A percentile compares a stretch with the other conserved stretches of the same genome.
Conservation (phyloP, 2,113 vertebrate species). For the Myotis lucifugus region DNA sequence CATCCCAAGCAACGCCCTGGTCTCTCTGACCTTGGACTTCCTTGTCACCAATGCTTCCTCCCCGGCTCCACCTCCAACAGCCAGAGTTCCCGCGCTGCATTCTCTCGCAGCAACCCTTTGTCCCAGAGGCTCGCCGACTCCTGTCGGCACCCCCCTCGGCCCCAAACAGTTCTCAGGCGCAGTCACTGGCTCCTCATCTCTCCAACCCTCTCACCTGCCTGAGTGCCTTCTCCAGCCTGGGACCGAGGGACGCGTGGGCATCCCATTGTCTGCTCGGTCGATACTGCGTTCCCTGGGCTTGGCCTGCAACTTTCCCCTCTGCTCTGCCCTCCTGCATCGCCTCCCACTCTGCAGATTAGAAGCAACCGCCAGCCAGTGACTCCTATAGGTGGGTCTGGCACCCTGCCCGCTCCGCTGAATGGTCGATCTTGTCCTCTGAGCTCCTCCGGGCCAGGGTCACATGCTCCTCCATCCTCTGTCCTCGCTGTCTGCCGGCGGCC, state of each 20-base stretch:
- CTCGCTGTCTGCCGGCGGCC: background rate
- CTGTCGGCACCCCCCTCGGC: fast-evolving
- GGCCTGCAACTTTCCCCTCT: background rate
- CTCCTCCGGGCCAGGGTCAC: background rate
- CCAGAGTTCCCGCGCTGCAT: fast-evolving
- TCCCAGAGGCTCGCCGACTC: background rate
- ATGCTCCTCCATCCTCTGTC: fast-evolving
- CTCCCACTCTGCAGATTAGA: too few species aligned
- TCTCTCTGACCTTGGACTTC: background rate
- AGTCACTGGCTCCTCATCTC: background rate
- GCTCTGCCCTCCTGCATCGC: fast-evolving
- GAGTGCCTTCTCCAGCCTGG: background rate
- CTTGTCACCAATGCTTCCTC: background rate
- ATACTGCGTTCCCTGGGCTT: too few species aligned
- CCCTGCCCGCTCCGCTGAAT: background rate
- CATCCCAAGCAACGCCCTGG: background rate
- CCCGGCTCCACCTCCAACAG: background rate
- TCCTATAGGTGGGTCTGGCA: background rate
- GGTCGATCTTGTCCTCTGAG: background rate
- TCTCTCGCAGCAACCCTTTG: background rate
- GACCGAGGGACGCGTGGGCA: fast-evolving
- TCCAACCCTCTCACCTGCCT: background rate
- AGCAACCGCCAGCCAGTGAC: background rate
- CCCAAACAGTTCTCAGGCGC: fast-evolving
- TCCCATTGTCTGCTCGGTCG: background rate